Evolutionary conservation across 2,113 vertebrate genomes (phyloP).

Genomic region (Catagonus wagneri): DNA sequence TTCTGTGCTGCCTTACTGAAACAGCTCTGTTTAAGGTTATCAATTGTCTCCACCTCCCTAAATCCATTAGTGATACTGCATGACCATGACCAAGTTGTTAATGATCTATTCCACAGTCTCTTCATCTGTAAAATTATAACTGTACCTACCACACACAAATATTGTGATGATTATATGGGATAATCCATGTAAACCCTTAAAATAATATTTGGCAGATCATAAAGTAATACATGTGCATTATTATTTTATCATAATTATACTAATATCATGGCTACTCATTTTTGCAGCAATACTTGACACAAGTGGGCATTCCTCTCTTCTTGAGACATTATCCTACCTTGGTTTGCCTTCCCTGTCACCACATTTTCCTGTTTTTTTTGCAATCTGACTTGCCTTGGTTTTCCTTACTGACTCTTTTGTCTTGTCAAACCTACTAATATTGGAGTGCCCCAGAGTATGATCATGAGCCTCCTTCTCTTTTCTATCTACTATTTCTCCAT

Average conservation of each 20-base stretch:
- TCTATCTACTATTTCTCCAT: neutral
- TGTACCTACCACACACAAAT: neutral
- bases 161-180: neutral
- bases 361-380: neutral
- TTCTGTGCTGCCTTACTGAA: neutral
- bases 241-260: neutral
- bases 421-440: neutral
- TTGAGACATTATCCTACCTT: neutral
- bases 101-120: neutral
- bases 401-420: neutral
- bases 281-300: neutral
- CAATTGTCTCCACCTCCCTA: neutral
- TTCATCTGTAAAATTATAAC: neutral
- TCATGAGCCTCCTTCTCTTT: neutral
- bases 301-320: neutral
- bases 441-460: neutral
- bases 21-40: neutral
- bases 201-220: conserved; percentile 4
- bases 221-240: neutral
- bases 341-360: neutral
- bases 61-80: neutral
- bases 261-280: neutral
- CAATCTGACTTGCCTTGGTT: neutral
- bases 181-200: neutral
- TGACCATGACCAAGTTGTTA: neutral